Conservation (phyloP, 30 jellyfish, hydroid and myxozoan genomes). For the Nemopilema nomurai region DNA sequence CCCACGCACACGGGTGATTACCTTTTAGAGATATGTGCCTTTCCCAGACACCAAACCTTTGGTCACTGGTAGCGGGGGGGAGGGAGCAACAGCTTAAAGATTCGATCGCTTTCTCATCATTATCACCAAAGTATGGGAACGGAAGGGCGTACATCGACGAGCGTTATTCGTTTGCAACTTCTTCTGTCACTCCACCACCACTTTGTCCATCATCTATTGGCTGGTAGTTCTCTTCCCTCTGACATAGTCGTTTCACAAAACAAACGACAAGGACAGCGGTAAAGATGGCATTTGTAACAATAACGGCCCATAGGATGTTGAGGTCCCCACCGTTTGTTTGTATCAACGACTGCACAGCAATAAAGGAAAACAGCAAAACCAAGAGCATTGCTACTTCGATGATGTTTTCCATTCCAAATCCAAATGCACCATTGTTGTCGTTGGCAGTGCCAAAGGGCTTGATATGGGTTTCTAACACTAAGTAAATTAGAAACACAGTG, state of each 20-base stretch:
- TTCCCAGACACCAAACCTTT: too few relatives aligned
- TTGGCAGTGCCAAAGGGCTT: slow-evolving; percentile 39
- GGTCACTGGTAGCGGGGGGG: too few relatives aligned
- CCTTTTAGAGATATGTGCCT: too few relatives aligned
- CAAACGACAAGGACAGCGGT: slow-evolving; percentile 6
- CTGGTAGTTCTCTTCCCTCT: not conserved
- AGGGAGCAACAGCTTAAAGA: too few relatives aligned
- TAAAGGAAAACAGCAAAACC: slow-evolving; percentile 28
- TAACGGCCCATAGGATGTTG: slow-evolving; percentile 30
- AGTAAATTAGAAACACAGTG: slow-evolving; percentile 26
- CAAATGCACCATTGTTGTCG: not conserved
- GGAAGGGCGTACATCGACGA: too few relatives aligned
- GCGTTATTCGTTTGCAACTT: too few relatives aligned
- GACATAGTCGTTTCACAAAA: slow-evolving; percentile 14
- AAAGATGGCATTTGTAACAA: slow-evolving; percentile 7
- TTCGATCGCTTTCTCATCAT: too few relatives aligned
- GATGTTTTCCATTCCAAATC: slow-evolving; percentile 48
- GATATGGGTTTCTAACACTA: slow-evolving; percentile 56
- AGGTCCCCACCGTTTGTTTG: slow-evolving; percentile 7
- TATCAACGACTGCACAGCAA: slow-evolving; percentile 31
- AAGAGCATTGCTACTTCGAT: slow-evolving; percentile 43
- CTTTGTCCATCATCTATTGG: not conserved
- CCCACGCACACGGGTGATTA: too few relatives aligned
- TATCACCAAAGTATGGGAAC: too few relatives aligned
- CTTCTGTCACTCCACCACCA: not conserved